Evolutionary conservation across 2,888 invertebrate species (phyloP).

Genomic region (Pediacus dermestoides): DNA sequence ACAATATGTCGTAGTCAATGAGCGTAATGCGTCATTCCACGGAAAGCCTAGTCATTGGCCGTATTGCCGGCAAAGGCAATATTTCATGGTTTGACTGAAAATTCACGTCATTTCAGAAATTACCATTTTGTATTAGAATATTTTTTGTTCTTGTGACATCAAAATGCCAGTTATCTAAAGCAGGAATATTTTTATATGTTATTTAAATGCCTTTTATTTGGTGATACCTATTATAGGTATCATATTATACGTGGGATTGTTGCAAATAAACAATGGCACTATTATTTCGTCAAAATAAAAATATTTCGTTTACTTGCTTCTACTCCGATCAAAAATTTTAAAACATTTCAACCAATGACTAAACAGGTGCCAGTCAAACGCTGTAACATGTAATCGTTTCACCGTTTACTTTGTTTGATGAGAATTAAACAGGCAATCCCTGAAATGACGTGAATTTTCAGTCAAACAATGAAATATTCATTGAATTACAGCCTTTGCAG

Average conservation of each 20-base stretch:
- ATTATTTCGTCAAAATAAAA: neutral
- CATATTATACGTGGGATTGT: slow-evolving; percentile 1
- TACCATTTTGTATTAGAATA: slow-evolving; percentile 2
- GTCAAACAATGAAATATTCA: slow-evolving; percentile 1
- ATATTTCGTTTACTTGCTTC: too few relatives aligned
- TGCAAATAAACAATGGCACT: slow-evolving; percentile 1
- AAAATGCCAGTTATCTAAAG: neutral
- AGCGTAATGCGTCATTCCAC: too few relatives aligned
- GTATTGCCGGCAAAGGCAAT: too few relatives aligned
- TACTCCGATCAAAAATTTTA: slow-evolving; percentile 1
- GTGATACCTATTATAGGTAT: neutral
- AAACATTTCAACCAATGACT: slow-evolving; percentile 1
- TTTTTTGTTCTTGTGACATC: neutral
- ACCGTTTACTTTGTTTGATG: slow-evolving; percentile 2
- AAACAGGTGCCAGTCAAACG: slow-evolving; percentile 2
- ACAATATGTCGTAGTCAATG: too few relatives aligned
- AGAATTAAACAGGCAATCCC: slow-evolving; percentile 2
- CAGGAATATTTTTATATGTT: neutral
- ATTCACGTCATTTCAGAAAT: too few relatives aligned
- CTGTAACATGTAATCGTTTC: slow-evolving; percentile 1
- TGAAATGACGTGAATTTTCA: slow-evolving; percentile 1
- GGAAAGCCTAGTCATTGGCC: too few relatives aligned
- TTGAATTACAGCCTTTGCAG: too few relatives aligned
- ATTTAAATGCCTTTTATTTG: neutral
- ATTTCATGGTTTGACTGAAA: too few relatives aligned